Percentiles rank a stretch among this genome's conserved stretches.
Evolutionary conservation across 2,888 invertebrate species (phyloP).

Genomic region (Lycophotia porphyrea): DNA sequence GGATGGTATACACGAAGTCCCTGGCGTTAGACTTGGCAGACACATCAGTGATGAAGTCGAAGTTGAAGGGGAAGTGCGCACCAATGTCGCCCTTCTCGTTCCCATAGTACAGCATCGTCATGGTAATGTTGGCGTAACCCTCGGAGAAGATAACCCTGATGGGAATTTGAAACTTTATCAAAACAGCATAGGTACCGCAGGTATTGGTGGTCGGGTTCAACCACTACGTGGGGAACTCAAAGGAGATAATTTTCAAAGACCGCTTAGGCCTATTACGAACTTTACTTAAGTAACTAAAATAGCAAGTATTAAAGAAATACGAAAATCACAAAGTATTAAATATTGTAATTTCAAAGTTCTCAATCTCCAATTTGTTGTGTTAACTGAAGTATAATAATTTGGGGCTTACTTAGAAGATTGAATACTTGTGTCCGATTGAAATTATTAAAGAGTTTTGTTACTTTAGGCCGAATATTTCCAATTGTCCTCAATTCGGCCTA

Average conservation of each 20-base stretch:
- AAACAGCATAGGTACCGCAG: neutral
- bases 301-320: slow-evolving; percentile 34
- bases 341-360: slow-evolving; percentile 52
- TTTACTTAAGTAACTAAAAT: slow-evolving; percentile 24
- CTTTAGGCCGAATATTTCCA: slow-evolving; percentile 26
- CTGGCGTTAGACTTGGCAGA: slow-evolving; percentile 83
- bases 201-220: neutral
- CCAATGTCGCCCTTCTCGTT: slow-evolving; percentile 82
- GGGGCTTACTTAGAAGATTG: slow-evolving; percentile 38
- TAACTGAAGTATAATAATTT: slow-evolving; percentile 58
- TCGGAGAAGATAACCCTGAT: slow-evolving; percentile 91
- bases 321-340: slow-evolving; percentile 45
- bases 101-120: slow-evolving; percentile 91
- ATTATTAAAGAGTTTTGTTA: slow-evolving; percentile 56
- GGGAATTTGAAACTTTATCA: neutral
- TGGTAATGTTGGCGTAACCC: slow-evolving; percentile 89
- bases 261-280: neutral
- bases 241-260: neutral
- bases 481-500: slow-evolving; percentile 4
- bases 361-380: slow-evolving; percentile 43
- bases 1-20: slow-evolving; percentile 87
- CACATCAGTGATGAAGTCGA: slow-evolving; percentile 90
- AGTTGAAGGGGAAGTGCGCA: slow-evolving; percentile 92
- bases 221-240: neutral
- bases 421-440: slow-evolving; percentile 45